Evolutionary conservation across 2,888 invertebrate species (phyloP).

Genomic region (Megalurothrips usitatus): DNA sequence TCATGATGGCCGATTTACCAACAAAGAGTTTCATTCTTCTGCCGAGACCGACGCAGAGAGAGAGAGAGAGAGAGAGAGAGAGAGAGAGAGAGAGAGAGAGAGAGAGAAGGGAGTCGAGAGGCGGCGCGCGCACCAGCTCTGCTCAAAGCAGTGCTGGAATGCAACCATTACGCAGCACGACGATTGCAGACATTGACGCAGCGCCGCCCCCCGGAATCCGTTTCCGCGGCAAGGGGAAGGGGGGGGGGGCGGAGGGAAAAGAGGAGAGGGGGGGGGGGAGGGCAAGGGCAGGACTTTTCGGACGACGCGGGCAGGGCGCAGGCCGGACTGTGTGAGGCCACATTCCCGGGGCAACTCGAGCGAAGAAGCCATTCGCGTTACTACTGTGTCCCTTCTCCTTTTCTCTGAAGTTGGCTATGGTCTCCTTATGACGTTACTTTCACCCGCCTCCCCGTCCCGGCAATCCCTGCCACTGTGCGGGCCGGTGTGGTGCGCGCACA

Average conservation of each 20-base stretch:
- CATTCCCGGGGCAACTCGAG: background rate
- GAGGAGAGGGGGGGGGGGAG: no score
- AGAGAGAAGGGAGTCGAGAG: background rate
- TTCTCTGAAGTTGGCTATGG: background rate
- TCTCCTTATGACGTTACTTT: background rate
- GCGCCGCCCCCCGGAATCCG: background rate
- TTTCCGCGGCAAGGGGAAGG: no score
- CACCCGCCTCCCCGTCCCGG: background rate
- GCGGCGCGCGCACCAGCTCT: background rate
- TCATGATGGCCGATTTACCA: no score
- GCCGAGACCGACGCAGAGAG: no score
- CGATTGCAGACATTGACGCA: slow-evolving; percentile 5
- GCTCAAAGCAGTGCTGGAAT: background rate
- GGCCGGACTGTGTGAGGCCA: background rate
- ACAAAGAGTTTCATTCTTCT: no score
- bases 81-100: background rate
- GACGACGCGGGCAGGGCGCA: background rate
- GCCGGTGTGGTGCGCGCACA: no score
- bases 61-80: no score
- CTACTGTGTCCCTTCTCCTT: background rate
- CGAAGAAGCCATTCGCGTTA: background rate
- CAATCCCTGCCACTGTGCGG: no score
- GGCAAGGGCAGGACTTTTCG: no score
- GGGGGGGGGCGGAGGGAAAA: no score
- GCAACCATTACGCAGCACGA: slow-evolving; percentile 4